Percentiles rank a stretch among this genome's conserved stretches.
phyloP scores from a whole-genome alignment of 2,113 vertebrate species.

The Tenrec ecaudatus region DNA sequence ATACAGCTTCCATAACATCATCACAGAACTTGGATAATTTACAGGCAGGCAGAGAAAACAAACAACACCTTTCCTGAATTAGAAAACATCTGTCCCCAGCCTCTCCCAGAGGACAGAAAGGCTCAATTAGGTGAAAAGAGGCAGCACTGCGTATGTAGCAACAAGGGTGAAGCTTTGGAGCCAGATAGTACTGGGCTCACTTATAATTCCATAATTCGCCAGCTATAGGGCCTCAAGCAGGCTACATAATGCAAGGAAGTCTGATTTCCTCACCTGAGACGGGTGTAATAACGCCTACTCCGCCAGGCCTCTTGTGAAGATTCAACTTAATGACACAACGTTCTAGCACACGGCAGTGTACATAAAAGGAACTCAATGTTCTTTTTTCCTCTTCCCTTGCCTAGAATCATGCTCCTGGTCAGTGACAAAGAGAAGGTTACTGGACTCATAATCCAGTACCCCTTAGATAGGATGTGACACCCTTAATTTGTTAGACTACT shows the following conservation, averaged over 20 bases:
- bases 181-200: not conserved
- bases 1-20: not conserved
- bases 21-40: not conserved
- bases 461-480: not conserved
- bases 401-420: not conserved
- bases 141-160: not conserved
- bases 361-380: not conserved
- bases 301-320: not conserved
- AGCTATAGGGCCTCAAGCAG: not conserved
- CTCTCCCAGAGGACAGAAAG: conserved; percentile 32
- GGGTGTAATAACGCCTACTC: not conserved
- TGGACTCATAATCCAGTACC: not conserved
- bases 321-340: not conserved
- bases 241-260: not conserved
- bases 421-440: not conserved
- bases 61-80: not conserved
- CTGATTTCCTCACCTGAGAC: not conserved
- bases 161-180: not conserved
- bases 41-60: not conserved
- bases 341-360: not conserved
- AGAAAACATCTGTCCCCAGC: not conserved
- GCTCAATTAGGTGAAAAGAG: not conserved
- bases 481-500: not conserved
- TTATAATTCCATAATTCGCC: not conserved
- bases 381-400: not conserved